A percentile compares a stretch with the other conserved stretches of the same genome.
phyloP scores from a whole-genome alignment of 2,888 invertebrate genomes.

The Drosophila eohydei region DNA sequence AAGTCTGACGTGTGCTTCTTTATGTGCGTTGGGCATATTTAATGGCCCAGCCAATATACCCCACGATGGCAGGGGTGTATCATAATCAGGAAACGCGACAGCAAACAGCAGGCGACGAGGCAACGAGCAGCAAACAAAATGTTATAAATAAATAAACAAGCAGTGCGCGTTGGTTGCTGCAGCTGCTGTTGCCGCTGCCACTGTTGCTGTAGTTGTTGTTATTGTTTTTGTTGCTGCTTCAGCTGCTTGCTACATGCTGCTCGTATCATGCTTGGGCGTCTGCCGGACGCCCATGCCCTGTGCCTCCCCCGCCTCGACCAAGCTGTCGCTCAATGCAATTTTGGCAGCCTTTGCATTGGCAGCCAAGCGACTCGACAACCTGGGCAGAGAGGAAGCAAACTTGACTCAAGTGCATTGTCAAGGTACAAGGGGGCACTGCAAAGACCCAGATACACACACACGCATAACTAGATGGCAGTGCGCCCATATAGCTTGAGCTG shows the following conservation, averaged over 20 bases:
- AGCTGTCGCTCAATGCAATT: constrained; percentile 48
- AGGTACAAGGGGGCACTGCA: constrained; percentile 50
- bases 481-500: constrained; percentile 42
- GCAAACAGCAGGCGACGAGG: constrained; percentile 41
- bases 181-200: constrained; percentile 3
- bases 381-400: constrained; percentile 70
- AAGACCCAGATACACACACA: constrained; percentile 36
- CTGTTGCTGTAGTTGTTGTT: not conserved
- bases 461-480: constrained; percentile 54
- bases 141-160: constrained; percentile 69
- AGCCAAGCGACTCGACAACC: constrained; percentile 48
- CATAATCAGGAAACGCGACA: constrained; percentile 69
- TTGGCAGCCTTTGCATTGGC: constrained; percentile 65
- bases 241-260: constrained; percentile 22
- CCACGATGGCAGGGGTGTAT: constrained; percentile 22
- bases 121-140: constrained; percentile 68
- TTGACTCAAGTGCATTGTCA: constrained; percentile 80
- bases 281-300: constrained; percentile 7
- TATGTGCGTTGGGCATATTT: constrained; percentile 22
- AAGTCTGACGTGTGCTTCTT: constrained; percentile 12
- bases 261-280: constrained; percentile 44
- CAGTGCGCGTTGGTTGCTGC: constrained; percentile 29
- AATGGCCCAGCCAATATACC: constrained; percentile 55
- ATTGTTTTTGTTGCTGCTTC: constrained; percentile 23
- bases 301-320: not conserved